Percentiles rank a stretch among this genome's conserved stretches.
Evolutionary conservation across 2,113 vertebrate species (phyloP).

Genomic region (mouse (Mus musculus)): DNA sequence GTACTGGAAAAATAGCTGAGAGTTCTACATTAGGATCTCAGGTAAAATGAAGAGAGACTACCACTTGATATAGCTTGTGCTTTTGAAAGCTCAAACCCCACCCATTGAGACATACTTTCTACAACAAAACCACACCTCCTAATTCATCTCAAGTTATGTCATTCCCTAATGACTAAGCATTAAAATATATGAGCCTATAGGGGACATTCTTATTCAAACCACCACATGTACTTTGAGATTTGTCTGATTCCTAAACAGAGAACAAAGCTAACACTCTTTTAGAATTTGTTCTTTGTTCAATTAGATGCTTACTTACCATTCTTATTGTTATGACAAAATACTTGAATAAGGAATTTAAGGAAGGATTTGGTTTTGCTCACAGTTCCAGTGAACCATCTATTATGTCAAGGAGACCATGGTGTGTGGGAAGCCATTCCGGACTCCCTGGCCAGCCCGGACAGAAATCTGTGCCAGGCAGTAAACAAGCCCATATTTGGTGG

Average conservation of each 20-base stretch:
- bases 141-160: neutral
- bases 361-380: neutral
- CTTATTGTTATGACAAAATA: neutral
- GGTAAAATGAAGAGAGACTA: neutral
- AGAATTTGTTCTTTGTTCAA: neutral
- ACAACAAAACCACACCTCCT: neutral
- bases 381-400: neutral
- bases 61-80: neutral
- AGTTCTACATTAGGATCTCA: neutral
- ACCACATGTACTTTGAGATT: neutral
- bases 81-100: neutral
- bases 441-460: too few relatives aligned
- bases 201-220: neutral
- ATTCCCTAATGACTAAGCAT: neutral
- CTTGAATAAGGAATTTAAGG: neutral
- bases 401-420: neutral
- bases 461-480: too few relatives aligned
- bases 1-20: neutral
- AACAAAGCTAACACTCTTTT: neutral
- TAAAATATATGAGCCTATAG: neutral
- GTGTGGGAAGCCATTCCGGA: too few relatives aligned
- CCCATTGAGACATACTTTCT: neutral
- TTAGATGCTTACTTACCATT: neutral
- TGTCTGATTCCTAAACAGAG: neutral
- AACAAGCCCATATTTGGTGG: too few relatives aligned